These are phyloP conservation scores for Actenoides hombroni DNA, from an alignment of 2,113 vertebrate genomes.

Conservation along the genomic window DNA sequence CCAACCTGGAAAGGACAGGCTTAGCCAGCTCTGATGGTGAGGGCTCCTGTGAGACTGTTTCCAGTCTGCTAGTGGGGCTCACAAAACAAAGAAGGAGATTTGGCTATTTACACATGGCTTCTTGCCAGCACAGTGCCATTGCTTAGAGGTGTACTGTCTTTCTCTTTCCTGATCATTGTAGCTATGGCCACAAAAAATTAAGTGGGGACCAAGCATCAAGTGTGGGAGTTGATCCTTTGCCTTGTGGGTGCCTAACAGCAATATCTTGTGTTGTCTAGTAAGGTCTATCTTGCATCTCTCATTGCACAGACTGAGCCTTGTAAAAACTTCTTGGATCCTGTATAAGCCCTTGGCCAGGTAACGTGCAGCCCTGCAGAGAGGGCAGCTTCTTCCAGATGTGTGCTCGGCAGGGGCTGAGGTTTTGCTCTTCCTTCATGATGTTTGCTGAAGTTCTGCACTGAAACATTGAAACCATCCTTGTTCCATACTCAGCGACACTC, in stretches of 20 bases:
- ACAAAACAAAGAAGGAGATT: neutral
- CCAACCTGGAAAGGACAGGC: neutral
- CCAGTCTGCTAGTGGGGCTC: neutral
- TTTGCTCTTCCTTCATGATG: neutral
- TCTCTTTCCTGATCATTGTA: neutral
- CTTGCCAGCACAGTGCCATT: neutral
- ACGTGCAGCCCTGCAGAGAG: neutral
- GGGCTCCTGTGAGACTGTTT: rapidly evolving
- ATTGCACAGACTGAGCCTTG: rapidly evolving
- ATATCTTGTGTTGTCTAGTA: neutral
- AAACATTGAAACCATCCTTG: neutral
- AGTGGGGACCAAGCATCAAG: neutral
- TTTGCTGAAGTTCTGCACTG: neutral
- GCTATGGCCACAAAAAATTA: neutral
- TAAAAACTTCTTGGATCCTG: neutral
- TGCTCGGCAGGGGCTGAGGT: rapidly evolving
- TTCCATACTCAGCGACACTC: neutral
- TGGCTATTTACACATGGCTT: neutral
- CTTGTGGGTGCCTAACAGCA: neutral
- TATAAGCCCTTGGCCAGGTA: neutral
- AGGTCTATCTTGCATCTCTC: neutral
- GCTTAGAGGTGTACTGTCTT: neutral
- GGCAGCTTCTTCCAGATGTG: neutral
- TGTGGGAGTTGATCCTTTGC: neutral
- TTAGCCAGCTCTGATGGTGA: neutral